Conservation (phyloP, 2,113 vertebrate species). For the Trichechus manatus region DNA sequence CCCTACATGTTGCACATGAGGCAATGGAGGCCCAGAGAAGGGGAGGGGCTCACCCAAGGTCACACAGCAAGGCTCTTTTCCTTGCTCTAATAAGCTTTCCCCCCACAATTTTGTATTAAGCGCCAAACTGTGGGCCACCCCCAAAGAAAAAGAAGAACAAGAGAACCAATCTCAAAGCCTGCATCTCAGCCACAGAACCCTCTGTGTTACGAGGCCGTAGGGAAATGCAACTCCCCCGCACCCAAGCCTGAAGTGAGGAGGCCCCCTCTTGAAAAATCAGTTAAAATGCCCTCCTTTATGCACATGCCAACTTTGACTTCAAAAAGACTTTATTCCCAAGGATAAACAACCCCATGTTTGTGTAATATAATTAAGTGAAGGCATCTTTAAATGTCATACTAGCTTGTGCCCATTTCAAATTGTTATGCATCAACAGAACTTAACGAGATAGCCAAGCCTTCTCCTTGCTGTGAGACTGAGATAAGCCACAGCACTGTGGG, state of each 20-base stretch:
- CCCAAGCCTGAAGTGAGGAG: slow-evolving; percentile 88
- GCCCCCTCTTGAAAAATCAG: slow-evolving; percentile 90
- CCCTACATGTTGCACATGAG: not conserved
- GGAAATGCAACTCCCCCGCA: slow-evolving; percentile 86
- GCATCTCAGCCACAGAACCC: slow-evolving; percentile 86
- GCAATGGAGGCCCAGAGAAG: not conserved
- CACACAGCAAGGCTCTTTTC: slow-evolving; percentile 72
- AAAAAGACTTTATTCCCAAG: slow-evolving; percentile 98
- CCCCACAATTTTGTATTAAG: slow-evolving; percentile 71
- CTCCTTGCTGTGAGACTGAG: slow-evolving; percentile 98
- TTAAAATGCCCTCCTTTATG: slow-evolving; percentile 93
- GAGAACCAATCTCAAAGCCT: slow-evolving; percentile 84
- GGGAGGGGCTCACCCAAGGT: slow-evolving; percentile 73
- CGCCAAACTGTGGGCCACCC: slow-evolving; percentile 75
- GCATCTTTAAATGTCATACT: slow-evolving; percentile 99
- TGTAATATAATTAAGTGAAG: slow-evolving; percentile 99
- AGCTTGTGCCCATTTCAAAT: slow-evolving; percentile 99
- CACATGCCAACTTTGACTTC: slow-evolving; percentile 99
- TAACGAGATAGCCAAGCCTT: slow-evolving; percentile 99
- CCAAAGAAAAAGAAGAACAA: slow-evolving; percentile 74
- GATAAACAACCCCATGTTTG: slow-evolving; percentile 99
- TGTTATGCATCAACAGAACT: slow-evolving; percentile 99
- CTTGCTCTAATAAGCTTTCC: slow-evolving; percentile 78
- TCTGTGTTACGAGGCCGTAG: slow-evolving; percentile 87
- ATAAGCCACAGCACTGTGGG: slow-evolving; percentile 99